Base-by-base conservation (phyloP, 2,113 vertebrate species). In the Thryonomys swinderianus region DNA sequence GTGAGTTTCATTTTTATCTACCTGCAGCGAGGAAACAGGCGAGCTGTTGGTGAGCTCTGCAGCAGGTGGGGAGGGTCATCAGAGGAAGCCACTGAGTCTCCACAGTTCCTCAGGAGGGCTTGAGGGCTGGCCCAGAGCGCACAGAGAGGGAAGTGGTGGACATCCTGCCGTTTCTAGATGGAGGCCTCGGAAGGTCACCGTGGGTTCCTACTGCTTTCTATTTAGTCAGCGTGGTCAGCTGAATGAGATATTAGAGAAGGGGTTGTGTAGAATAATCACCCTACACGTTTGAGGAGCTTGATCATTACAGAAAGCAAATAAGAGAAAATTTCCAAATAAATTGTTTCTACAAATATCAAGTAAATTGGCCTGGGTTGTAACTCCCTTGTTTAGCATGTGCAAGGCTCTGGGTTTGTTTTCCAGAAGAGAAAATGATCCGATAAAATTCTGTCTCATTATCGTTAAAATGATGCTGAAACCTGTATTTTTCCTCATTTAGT, bases 261-360 rank as follows among this genome's bases (percentile, higher is more conserved):
- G 5, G 90, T 71, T 37, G 25, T 17, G 6, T 62, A 57, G 40
- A 74, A 71, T 69, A n/a, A 67, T 61, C 61, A 71, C 18, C 23
- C 69, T 74, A 59, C 16, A n/a, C 32, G 9, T 6, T 51, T 86
- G 61, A 66, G 64, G 79, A 59, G n/a, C 42, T 40, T 14, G 14
- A 18, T 94, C 25, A 32, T 40, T 82, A 30, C 2, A 64, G 23
- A 85, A 64, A 71, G 30, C 30, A 67, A 57, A 40, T 23, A 79
- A 37, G 42, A 94, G 34, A 53, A 90, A 51, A 91, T 76, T 81
- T 57, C 23, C 83, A 94, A 64, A 78, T 76, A 13, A 85, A 27
- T 48, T 71, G 23, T 71, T 73, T 73, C 37, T 73, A 71, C 40
- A 4, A 13, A 73, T 42, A 11, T 73, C 69, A 73, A 73, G 40